Percentiles rank a stretch among this genome's conserved stretches.
These are phyloP conservation scores for Monarcha castaneiventris DNA, from an alignment of 2,113 vertebrate species.

Conservation along the genomic window DNA sequence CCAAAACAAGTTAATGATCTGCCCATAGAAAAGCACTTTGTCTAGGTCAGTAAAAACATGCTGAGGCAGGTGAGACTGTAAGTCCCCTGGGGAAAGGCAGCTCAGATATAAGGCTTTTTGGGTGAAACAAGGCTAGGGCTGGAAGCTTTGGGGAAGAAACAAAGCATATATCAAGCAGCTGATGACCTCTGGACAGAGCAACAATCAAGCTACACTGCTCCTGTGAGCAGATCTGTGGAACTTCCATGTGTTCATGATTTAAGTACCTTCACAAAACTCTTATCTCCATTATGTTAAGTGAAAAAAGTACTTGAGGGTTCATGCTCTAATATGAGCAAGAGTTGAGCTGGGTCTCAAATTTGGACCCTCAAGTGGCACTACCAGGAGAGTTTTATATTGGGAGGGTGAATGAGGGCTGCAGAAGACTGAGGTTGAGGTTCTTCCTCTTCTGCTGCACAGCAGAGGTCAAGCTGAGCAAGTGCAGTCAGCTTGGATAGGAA, in stretches of 20 bases:
- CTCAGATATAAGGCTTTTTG: background rate
- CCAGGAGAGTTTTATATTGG: background rate
- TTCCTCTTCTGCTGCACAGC: background rate
- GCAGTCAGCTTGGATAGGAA: background rate
- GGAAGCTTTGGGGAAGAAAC: background rate
- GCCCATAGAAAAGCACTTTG: background rate
- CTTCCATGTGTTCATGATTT: background rate
- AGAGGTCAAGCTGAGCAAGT: background rate
- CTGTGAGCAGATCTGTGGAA: background rate
- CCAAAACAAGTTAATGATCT: background rate
- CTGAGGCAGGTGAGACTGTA: background rate
- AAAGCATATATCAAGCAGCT: background rate
- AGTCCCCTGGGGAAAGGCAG: background rate
- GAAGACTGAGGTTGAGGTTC: background rate
- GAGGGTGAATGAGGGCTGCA: background rate
- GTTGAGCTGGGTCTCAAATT: background rate
- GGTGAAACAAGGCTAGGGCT: background rate
- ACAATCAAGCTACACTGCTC: background rate
- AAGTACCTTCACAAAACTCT: background rate
- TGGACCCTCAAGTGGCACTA: background rate
- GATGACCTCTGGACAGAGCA: background rate
- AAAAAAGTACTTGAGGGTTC: background rate
- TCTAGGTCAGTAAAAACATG: background rate
- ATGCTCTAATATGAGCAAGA: background rate
- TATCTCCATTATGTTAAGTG: background rate